These are phyloP conservation scores for Macrotis lagotis DNA, from an alignment of 2,113 vertebrate genomes.

Conservation along the genomic window DNA sequence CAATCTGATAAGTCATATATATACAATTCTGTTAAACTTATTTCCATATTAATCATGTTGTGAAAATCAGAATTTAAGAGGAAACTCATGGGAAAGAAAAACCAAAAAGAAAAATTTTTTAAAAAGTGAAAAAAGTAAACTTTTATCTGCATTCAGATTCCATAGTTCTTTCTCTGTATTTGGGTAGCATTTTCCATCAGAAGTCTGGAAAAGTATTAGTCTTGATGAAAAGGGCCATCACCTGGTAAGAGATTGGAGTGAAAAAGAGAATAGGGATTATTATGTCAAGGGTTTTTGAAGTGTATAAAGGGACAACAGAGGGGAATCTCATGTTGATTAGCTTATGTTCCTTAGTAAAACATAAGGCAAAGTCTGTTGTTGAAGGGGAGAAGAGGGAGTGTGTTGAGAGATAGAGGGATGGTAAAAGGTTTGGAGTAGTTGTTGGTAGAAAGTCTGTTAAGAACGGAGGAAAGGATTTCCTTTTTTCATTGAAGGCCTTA, in stretches of 20 bases:
- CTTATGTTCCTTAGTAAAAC: background rate
- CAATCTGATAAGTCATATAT: too few relatives aligned
- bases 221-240: background rate
- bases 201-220: too few relatives aligned
- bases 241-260: background rate
- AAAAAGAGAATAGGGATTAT: background rate
- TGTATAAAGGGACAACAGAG: background rate
- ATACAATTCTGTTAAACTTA: too few relatives aligned
- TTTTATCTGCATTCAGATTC: too few relatives aligned
- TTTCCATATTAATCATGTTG: too few relatives aligned
- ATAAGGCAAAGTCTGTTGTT: background rate
- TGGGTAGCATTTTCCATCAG: too few relatives aligned
- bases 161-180: too few relatives aligned
- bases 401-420: background rate
- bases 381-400: background rate
- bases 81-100: too few relatives aligned
- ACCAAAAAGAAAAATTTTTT: too few relatives aligned
- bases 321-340: background rate
- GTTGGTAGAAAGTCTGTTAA: background rate
- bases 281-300: background rate
- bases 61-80: too few relatives aligned
- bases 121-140: too few relatives aligned
- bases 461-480: background rate
- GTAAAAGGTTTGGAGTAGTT: background rate
- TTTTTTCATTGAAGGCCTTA: background rate